phyloP scores from a whole-genome alignment of 2,888 invertebrate genomes.

The Punctoribates punctum region DNA sequence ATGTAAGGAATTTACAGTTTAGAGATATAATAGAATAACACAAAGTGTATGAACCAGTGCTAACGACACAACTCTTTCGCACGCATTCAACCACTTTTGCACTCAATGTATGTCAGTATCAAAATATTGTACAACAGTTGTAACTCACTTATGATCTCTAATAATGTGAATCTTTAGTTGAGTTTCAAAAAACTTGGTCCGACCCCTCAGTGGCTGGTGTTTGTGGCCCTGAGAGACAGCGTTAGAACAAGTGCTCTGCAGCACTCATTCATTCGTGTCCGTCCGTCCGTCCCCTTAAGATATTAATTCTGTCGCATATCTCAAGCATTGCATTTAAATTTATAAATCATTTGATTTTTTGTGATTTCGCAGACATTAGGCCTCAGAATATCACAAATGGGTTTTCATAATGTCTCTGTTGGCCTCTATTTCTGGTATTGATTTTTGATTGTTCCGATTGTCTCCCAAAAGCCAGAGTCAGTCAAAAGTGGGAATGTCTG shows the following conservation, averaged over 20 bases:
- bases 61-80: slow-evolving; percentile 27
- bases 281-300: slow-evolving; percentile 20
- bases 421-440: not conserved
- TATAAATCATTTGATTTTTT: slow-evolving; percentile 30
- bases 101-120: slow-evolving; percentile 27
- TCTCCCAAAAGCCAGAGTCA: not conserved
- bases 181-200: not conserved
- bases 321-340: slow-evolving; percentile 4
- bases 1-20: slow-evolving; percentile 18
- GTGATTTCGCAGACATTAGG: not conserved
- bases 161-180: slow-evolving; percentile 23
- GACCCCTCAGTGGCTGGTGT: slow-evolving; percentile 9
- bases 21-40: not conserved
- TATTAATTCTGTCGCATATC: not conserved
- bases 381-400: slow-evolving; percentile 8
- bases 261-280: slow-evolving; percentile 23
- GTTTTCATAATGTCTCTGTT: not conserved
- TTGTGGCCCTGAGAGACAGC: not conserved
- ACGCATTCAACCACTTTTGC: slow-evolving; percentile 1
- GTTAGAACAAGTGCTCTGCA: not conserved
- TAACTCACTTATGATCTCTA: slow-evolving; percentile 8
- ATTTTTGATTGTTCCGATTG: slow-evolving; percentile 6
- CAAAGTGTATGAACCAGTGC: not conserved
- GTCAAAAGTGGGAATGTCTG: not conserved
- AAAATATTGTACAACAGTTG: slow-evolving; percentile 19